phyloP scores from a whole-genome alignment of 2,888 invertebrate species.

The Cephus nigrinus region DNA sequence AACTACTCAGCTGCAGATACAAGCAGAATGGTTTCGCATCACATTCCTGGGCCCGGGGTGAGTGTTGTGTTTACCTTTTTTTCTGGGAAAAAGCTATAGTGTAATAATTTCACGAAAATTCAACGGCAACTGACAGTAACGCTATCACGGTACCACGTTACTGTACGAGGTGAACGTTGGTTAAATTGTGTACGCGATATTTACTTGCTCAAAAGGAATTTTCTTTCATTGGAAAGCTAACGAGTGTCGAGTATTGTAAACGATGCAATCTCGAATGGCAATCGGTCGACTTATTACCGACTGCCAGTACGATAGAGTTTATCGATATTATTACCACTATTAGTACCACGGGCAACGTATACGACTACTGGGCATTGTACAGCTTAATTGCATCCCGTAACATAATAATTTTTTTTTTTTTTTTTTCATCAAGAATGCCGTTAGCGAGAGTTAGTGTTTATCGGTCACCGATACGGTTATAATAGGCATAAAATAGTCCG shows the following conservation, averaged over 20 bases:
- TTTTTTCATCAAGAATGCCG: neutral
- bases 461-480: neutral
- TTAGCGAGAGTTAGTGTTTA: neutral
- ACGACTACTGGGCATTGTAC: neutral
- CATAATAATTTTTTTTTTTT: neutral
- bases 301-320: neutral
- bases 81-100: no score
- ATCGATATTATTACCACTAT: neutral
- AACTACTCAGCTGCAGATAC: constrained; percentile 47
- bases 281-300: neutral
- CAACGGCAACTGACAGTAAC: no score
- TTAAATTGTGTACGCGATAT: no score
- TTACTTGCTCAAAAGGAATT: neutral
- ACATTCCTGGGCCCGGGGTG: constrained; percentile 54
- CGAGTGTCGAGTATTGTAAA: neutral
- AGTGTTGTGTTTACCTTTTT: constrained; percentile 28
- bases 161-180: no score
- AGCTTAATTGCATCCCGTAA: neutral
- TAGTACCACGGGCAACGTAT: neutral
- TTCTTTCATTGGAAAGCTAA: neutral
- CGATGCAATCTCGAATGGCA: neutral
- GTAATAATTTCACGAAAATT: neutral
- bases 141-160: no score
- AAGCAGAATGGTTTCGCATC: constrained; percentile 55
- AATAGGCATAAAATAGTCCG: neutral